Conservation (phyloP, 2,797 vertebrate species). For the Tinamus major region DNA sequence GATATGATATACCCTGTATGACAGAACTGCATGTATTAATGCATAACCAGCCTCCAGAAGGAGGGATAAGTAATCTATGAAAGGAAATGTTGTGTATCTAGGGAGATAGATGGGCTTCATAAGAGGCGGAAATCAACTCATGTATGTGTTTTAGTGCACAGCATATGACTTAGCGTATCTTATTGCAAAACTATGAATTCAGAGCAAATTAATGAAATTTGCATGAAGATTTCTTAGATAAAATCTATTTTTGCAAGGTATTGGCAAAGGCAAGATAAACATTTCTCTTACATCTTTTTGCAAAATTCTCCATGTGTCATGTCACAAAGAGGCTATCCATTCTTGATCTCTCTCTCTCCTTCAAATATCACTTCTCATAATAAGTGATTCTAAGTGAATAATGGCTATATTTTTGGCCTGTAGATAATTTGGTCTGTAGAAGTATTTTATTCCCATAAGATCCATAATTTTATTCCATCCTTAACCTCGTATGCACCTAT, state of each 20-base stretch:
- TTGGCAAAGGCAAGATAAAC: neutral
- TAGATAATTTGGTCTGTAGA: neutral
- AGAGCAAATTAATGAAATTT: neutral
- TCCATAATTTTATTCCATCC: neutral
- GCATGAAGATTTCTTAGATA: neutral
- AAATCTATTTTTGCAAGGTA: neutral
- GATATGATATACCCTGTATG: neutral
- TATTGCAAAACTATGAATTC: neutral
- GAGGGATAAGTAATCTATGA: neutral
- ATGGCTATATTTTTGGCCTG: neutral
- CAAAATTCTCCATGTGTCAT: neutral
- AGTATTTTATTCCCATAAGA: neutral
- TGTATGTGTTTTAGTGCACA: neutral
- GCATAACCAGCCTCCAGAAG: neutral
- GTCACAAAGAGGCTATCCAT: neutral
- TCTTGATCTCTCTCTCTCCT: fast-evolving
- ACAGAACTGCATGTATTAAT: neutral
- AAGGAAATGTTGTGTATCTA: neutral
- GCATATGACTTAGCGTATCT: neutral
- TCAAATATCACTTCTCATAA: neutral
- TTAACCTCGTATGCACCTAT: neutral
- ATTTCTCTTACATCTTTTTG: neutral
- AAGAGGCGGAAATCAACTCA: neutral
- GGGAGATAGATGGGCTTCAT: neutral
- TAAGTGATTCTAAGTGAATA: neutral